Base-by-base conservation (phyloP, 1,140 invertebrate genomes). In the Homalodisca vitripennis region DNA sequence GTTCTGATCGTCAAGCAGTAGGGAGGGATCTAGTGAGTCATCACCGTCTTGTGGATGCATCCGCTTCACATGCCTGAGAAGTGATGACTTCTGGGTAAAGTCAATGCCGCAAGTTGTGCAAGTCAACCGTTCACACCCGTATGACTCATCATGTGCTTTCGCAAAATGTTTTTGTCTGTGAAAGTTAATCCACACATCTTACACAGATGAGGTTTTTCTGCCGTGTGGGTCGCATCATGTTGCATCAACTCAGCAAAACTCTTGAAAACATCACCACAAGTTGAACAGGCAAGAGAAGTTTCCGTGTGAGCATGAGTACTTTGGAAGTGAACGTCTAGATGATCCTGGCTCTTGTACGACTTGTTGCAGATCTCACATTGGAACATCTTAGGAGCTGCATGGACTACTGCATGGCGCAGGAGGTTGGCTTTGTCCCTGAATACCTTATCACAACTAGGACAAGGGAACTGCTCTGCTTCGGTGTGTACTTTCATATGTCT, bases 51-150 rank as follows among this genome's bases (percentile, higher is more conserved):
- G 10, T n/a, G 63, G 68, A 66, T 76, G 75, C 30, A 76, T 73
- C n/a, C 74, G 69, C 53, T 75, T 76, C 26, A 68, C 63, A 64
- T 76, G 75, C 17, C 75, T 70, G 31, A 76, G 55, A 27, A 76
- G 67, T 41, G 75, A 76, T 46, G 74, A 75, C 66, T 70, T 72
- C 57, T 76, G 75, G 22, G 73, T 76, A 57, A 76, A 76, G n/a
- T 72, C 73, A 22, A 75, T 74, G 13, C 74, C 71, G 66, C 75
- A 76, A n/a, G 71, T 63, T 12, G 57, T 72, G 24, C 75, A 76
- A 6, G 63, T 71, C 17, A 74, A 31, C 55, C 73, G 66, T 68
- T 75, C 72, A 20, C 48, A 17, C 74, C 74, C 12, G 71, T 74
- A 60, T 76, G 75, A 14, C 72, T 69, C 3, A 70, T 63, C 51